Evolutionary conservation across 1,140 invertebrate species (phyloP).

Genomic region (Galleria mellonella): DNA sequence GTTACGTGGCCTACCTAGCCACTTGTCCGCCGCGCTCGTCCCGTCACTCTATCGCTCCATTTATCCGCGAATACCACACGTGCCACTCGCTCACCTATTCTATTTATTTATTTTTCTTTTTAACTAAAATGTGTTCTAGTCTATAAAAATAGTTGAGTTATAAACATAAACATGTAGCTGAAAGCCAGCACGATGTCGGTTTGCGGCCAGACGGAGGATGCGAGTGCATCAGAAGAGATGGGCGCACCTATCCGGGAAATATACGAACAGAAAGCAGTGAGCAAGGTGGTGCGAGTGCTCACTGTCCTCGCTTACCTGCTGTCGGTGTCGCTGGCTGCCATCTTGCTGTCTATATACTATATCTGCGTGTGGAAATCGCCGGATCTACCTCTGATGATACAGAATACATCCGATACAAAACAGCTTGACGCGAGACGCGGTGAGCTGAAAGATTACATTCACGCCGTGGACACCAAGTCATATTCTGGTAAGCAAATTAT

Average conservation of each 20-base stretch:
- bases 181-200: conserved; percentile 43
- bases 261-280: conserved; percentile 83
- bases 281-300: conserved; percentile 90
- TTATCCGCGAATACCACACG: conserved; percentile 36
- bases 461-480: not conserved
- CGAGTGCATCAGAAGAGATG: conserved; percentile 41
- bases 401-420: conserved; percentile 25
- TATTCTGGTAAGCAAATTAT: not conserved
- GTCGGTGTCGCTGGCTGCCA: conserved; percentile 94
- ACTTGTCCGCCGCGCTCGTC: conserved; percentile 35
- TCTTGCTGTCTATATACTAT: conserved; percentile 91
- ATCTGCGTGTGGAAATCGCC: conserved; percentile 88
- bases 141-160: not conserved
- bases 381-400: conserved; percentile 25
- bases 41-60: conserved; percentile 13
- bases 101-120: conserved; percentile 17
- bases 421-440: conserved; percentile 21
- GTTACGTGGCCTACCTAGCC: conserved; percentile 16
- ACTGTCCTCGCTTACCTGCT: conserved; percentile 96
- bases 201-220: conserved; percentile 36
- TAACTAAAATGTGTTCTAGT: conserved; percentile 9
- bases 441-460: conserved; percentile 15
- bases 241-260: conserved; percentile 76
- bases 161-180: conserved; percentile 24
- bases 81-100: conserved; percentile 26